phyloP scores from a whole-genome alignment of 2,113 vertebrate genomes.

The Reinhardtius hippoglossoides region DNA sequence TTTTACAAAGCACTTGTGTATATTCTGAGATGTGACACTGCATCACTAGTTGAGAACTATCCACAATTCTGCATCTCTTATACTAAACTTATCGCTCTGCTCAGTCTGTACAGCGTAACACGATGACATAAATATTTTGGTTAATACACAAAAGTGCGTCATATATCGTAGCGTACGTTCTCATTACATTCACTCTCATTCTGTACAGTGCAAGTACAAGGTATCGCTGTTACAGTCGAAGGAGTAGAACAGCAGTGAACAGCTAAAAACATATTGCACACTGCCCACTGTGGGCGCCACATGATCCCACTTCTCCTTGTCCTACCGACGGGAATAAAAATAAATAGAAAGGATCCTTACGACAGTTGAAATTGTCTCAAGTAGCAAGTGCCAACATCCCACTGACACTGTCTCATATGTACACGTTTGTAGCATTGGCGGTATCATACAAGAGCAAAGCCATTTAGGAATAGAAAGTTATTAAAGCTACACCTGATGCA shows the following conservation, averaged over 20 bases:
- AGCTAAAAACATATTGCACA: conserved; percentile 62
- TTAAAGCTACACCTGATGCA: background rate
- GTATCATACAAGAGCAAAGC: conserved; percentile 19
- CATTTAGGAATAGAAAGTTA: background rate
- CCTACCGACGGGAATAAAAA: conserved; percentile 16
- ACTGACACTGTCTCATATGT: conserved; percentile 26
- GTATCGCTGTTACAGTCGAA: conserved; percentile 27
- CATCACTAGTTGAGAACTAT: conserved; percentile 4
- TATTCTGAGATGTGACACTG: conserved; percentile 11
- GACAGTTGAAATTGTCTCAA: conserved; percentile 19
- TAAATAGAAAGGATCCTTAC: background rate
- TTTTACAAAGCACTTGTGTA: conserved; percentile 24
- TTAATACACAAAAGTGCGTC: conserved; percentile 27
- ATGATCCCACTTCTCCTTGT: background rate
- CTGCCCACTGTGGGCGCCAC: conserved; percentile 36
- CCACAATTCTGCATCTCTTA: conserved; percentile 26
- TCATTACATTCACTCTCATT: conserved; percentile 24
- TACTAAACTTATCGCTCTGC: conserved; percentile 3
- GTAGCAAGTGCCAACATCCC: conserved; percentile 6
- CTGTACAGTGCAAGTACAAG: conserved; percentile 38
- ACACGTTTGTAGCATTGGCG: conserved; percentile 20
- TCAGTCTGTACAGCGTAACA: conserved; percentile 6
- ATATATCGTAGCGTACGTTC: conserved; percentile 14
- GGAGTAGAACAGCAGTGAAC: conserved; percentile 20
- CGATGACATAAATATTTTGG: conserved; percentile 22